A percentile compares a stretch with the other conserved stretches of the same genome.
Conservation (phyloP, 2,113 vertebrate genomes). For the Cranoglanis bouderius region DNA sequence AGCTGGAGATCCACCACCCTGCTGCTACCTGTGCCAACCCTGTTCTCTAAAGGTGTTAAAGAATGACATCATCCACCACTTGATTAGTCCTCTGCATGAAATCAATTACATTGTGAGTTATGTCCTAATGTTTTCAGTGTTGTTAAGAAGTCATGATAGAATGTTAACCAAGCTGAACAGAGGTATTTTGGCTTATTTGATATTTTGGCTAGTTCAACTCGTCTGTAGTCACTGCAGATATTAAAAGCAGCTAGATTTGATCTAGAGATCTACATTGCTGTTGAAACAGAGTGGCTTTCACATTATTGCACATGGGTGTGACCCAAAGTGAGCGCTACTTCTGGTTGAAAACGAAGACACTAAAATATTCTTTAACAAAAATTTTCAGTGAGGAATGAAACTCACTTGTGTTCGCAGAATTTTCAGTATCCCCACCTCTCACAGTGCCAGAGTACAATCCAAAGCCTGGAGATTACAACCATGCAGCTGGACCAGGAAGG, state of each 20-base stretch:
- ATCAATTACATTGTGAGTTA: constrained; percentile 66
- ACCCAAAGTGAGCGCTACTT: neutral
- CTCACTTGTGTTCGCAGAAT: neutral
- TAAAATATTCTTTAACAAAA: neutral
- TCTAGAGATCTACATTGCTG: neutral
- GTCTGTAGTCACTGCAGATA: neutral
- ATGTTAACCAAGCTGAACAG: neutral
- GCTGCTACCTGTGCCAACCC: constrained; percentile 68
- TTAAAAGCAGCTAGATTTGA: neutral
- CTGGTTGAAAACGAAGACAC: neutral
- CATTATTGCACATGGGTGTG: neutral
- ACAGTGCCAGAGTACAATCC: constrained; percentile 5
- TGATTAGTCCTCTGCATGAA: constrained; percentile 59
- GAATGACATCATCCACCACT: constrained; percentile 51
- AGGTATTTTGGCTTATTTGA: neutral
- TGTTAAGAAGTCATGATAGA: neutral
- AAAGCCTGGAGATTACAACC: constrained; percentile 55
- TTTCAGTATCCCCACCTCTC: neutral
- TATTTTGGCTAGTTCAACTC: neutral
- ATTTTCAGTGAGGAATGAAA: neutral
- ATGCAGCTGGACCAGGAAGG: constrained; percentile 56
- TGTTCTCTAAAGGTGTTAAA: constrained; percentile 57
- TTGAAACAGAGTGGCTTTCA: neutral
- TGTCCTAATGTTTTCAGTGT: neutral
- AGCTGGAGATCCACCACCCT: constrained; percentile 35